phyloP scores from a whole-genome alignment of 2,797 vertebrate genomes.

The Buphagus erythrorhynchus region DNA sequence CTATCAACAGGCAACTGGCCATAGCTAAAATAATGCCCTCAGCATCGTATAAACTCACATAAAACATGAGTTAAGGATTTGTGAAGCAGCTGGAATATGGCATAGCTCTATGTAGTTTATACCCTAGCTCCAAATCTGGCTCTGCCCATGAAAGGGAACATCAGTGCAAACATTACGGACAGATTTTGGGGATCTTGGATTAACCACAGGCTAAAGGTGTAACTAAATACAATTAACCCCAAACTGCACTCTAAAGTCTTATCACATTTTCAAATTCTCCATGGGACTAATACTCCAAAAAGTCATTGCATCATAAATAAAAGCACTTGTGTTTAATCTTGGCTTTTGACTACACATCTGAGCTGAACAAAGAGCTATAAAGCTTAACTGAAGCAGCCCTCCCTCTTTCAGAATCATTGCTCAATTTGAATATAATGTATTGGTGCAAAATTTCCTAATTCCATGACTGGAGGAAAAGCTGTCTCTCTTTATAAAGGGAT shows the following conservation, averaged over 20 bases:
- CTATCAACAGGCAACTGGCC: background rate
- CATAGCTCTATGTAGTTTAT: background rate
- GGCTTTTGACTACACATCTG: background rate
- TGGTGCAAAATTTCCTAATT: background rate
- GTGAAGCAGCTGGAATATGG: background rate
- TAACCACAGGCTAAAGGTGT: background rate
- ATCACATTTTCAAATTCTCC: background rate
- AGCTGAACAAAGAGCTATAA: background rate
- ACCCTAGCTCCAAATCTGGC: background rate
- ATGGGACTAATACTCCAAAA: background rate
- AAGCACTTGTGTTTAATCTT: background rate
- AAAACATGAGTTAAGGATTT: conserved; percentile 2
- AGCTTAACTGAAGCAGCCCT: background rate
- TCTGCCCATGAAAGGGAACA: background rate
- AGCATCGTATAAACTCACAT: background rate
- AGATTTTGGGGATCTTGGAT: background rate
- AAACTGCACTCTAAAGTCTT: background rate
- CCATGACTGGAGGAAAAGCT: background rate
- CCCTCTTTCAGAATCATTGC: background rate
- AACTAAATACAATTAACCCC: background rate
- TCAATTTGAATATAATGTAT: background rate
- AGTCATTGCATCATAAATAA: background rate
- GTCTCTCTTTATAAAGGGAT: background rate
- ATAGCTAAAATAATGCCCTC: background rate
- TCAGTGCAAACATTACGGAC: accelerated